Conservation (phyloP, 2,888 invertebrate species). For the Hesperia comma region DNA sequence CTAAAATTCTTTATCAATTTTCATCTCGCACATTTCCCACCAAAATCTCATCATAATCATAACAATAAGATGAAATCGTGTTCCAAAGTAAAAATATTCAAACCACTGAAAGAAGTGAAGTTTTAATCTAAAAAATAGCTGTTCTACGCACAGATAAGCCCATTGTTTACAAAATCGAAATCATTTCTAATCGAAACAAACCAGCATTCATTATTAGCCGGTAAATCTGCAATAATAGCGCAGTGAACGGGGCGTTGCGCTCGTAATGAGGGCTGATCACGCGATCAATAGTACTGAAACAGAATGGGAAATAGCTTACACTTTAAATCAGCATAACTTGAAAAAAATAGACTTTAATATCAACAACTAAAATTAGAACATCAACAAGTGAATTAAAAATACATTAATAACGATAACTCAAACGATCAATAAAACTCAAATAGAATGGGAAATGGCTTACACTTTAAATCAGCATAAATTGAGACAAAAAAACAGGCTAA, state of each 20-base stretch:
- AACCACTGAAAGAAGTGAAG: too few relatives aligned
- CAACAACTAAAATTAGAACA: too few relatives aligned
- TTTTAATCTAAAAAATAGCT: too few relatives aligned
- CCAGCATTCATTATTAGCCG: slow-evolving; percentile 18
- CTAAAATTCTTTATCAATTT: too few relatives aligned
- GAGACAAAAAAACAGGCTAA: not conserved
- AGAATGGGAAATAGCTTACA: not conserved
- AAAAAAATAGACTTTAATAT: not conserved
- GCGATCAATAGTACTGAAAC: slow-evolving; percentile 12
- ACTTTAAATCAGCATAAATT: not conserved
- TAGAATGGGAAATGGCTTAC: not conserved
- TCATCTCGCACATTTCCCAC: too few relatives aligned
- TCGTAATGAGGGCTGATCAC: slow-evolving; percentile 17
- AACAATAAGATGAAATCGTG: too few relatives aligned
- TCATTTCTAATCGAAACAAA: slow-evolving; percentile 23
- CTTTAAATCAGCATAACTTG: not conserved
- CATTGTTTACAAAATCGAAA: slow-evolving; percentile 8
- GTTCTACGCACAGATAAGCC: not conserved
- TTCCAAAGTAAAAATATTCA: too few relatives aligned
- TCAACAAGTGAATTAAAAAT: too few relatives aligned
- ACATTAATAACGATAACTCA: too few relatives aligned
- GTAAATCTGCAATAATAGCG: slow-evolving; percentile 17
- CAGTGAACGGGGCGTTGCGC: slow-evolving; percentile 6
- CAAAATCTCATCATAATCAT: too few relatives aligned
- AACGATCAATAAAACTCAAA: slow-evolving; percentile 9